Evolutionary conservation across 1,140 invertebrate species (phyloP), one percentile per base, ranked within the genome.

Genomic region (Globodera ellingtonae): DNA sequence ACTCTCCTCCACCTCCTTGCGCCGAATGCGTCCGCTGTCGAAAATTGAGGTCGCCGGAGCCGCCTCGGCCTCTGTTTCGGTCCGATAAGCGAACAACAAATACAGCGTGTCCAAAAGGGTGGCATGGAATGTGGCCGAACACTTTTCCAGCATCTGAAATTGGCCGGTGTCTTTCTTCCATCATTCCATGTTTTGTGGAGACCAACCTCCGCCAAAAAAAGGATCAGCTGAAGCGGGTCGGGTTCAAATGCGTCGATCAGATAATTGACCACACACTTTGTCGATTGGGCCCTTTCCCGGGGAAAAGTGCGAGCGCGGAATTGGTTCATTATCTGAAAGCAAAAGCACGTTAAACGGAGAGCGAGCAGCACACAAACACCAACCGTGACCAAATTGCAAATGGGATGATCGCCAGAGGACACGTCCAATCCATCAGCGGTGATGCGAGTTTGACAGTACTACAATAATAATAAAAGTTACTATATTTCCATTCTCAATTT

Each of bases 191-290:
- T 0, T 95, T 93, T 3, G 94, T 94, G 89, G 98, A 98, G 0
- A 95, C 95, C 87, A 21, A 98, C 94, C 91, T 98, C 97, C 6
- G 98, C 94, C 3, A 99, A 91, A 88, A 98, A 97, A 0, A 95
- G 93, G 3, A 99, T 91, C 93, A 99, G 94, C 82, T 94, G 94
- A 47, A 96, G 92, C 81, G 94, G 94, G 35, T 95, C 92, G 88
- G 95, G 93, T 3, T 94, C 93, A 89, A 98, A 98, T 0, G 95
- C 95, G 87, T 99, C 97, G 88, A 96, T 94, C 5, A 99, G 91
- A 91, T 99, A 99, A 90, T 98, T 99, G 15, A 99, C 94, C 0
- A 99, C 97, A 91, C 97, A 99, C 90, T 98, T 99, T n/a, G 96
- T 98, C 97, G 97, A 99, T 90, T 99, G 97, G 87, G 97, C 95